Conservation (phyloP, 2,888 invertebrate genomes). For the Lagria hirta region DNA sequence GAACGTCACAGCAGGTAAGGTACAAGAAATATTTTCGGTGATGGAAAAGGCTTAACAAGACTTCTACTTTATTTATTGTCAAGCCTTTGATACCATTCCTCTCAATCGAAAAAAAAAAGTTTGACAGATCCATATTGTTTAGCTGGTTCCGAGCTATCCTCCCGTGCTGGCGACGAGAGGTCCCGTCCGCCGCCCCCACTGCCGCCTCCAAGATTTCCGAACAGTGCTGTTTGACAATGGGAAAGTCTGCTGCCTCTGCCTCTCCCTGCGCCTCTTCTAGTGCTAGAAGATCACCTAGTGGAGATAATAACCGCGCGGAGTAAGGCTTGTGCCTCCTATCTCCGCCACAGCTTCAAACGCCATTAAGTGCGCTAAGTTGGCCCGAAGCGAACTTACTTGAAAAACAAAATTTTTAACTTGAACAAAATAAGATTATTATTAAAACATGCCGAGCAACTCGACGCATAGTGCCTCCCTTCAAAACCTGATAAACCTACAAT, state of each 20-base stretch:
- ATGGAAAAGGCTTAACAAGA: too few relatives aligned
- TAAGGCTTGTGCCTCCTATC: slow-evolving; percentile 70
- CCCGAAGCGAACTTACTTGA: slow-evolving; percentile 42
- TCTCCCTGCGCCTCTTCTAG: slow-evolving; percentile 52
- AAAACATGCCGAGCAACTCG: slow-evolving; percentile 34
- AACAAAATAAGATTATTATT: slow-evolving; percentile 18
- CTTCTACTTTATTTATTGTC: too few relatives aligned
- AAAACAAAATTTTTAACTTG: slow-evolving; percentile 13
- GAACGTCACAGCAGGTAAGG: too few relatives aligned
- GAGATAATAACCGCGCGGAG: slow-evolving; percentile 59
- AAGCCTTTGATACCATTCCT: too few relatives aligned
- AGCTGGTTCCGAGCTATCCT: slow-evolving; percentile 88
- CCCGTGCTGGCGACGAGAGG: slow-evolving; percentile 70
- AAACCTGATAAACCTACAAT: slow-evolving; percentile 38
- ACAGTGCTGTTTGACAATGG: slow-evolving; percentile 82
- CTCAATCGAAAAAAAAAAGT: too few relatives aligned
- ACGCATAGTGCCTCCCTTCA: slow-evolving; percentile 33
- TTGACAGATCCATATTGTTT: too few relatives aligned
- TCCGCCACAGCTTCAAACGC: slow-evolving; percentile 66
- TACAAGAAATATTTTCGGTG: too few relatives aligned
- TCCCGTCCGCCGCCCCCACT: slow-evolving; percentile 76
- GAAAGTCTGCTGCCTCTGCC: slow-evolving; percentile 60
- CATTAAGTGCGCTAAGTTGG: slow-evolving; percentile 43
- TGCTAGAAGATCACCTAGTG: slow-evolving; percentile 63
- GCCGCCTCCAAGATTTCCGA: slow-evolving; percentile 77